Conservation (phyloP, 1,140 invertebrate species). For the Melanaphis sacchari region DNA sequence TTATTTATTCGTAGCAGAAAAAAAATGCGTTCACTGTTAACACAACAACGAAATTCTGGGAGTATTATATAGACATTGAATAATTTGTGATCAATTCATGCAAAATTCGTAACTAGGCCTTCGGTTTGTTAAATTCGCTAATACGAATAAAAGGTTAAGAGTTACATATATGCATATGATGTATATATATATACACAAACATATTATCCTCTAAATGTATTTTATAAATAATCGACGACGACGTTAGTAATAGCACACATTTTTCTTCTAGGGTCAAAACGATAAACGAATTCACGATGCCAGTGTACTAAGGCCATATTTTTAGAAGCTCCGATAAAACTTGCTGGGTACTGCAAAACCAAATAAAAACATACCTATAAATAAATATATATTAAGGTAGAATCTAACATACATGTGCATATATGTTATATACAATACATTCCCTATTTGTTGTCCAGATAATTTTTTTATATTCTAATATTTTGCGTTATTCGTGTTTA, state of each 20-base stretch:
- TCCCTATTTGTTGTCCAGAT: background rate
- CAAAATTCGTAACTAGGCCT: background rate
- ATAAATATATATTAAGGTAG: background rate
- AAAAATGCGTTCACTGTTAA: background rate
- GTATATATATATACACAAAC: background rate
- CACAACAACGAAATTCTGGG: background rate
- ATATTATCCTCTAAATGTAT: slow-evolving; percentile 14
- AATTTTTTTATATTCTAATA: background rate
- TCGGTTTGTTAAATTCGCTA: slow-evolving; percentile 21
- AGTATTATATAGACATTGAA: slow-evolving; percentile 23
- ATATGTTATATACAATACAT: background rate
- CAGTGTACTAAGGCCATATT: background rate
- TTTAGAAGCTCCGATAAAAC: background rate
- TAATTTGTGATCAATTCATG: slow-evolving; percentile 35
- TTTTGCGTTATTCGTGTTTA: background rate
- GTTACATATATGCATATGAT: background rate
- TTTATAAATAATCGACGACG: slow-evolving; percentile 42
- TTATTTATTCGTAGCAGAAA: background rate
- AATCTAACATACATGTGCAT: background rate
- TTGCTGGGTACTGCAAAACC: too few species aligned
- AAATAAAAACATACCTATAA: background rate
- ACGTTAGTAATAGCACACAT: background rate
- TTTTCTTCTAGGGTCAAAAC: background rate
- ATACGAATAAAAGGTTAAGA: slow-evolving; percentile 31
- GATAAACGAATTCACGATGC: slow-evolving; percentile 25